Evolutionary conservation across 2,113 vertebrate species (phyloP), one percentile per base, ranked within the genome.

Genomic region (Zosterops lateralis): DNA sequence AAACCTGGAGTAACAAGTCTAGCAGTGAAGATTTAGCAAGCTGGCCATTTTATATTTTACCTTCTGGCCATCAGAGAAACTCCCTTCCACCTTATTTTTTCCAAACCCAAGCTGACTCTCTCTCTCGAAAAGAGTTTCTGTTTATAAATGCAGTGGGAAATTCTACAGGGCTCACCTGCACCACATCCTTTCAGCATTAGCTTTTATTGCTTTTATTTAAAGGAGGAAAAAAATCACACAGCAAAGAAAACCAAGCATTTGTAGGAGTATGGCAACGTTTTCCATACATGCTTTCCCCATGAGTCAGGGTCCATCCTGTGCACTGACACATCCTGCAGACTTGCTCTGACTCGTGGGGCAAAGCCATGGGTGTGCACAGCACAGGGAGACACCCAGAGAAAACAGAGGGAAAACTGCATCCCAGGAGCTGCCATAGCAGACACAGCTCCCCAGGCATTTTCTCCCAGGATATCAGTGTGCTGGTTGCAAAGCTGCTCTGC

Each of bases 291-390:
- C 75, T 78, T 96, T 90, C 48, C 82, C 87, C 7, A 1, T 94
- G 95, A 94, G 89, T 95, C 95, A 96, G 75, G 96, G 92, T 89
- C 95, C 92, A 57, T 76, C 65, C 81, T 65, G 51, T n/a, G 53
- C 14, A 72, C 78, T 54, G 84, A 89, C 95, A 83, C 84, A 85
- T 92, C 87, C 85, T 71, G 78, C 84, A 85, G 87, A 65, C 93
- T 83, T 95, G 96, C 84, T 45, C 28, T 2, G 13, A 90, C 93
- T 86, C 50, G 95, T 70, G 87, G 90, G 91, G 84, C 72, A 72
- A 61, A 87, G 78, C 84, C 3, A 36, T 56, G 53, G 87, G 71
- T 85, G 92, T 28, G n/a, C 84, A 62, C 54, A 74, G 84, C 83
- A 11, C 40, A 25, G 36, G 44, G 80, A 89, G 77, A 67, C 75